These are phyloP conservation scores for Pipa parva DNA, from an alignment of 2,113 vertebrate species.

Conservation along the genomic window DNA sequence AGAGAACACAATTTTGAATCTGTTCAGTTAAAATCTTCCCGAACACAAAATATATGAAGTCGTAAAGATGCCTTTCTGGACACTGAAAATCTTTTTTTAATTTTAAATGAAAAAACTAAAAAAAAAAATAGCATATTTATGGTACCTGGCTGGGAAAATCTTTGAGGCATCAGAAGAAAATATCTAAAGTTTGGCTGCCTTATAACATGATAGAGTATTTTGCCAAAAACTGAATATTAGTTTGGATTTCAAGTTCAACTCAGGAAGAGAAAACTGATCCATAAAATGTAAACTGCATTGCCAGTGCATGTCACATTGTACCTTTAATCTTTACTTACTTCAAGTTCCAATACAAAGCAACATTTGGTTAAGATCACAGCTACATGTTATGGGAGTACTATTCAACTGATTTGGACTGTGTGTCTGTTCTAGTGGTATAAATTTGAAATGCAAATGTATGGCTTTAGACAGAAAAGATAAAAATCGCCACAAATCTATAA, in stretches of 20 bases:
- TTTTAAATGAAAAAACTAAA: constrained; percentile 56
- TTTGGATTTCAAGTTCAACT: constrained; percentile 63
- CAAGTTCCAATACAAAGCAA: constrained; percentile 27
- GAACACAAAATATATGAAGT: constrained; percentile 78
- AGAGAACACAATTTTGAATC: constrained; percentile 87
- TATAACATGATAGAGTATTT: constrained; percentile 58
- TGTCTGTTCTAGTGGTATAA: background rate
- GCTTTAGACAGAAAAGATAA: background rate
- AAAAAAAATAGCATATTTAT: constrained; percentile 46
- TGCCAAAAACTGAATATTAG: constrained; percentile 59
- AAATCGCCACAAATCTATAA: too few relatives aligned
- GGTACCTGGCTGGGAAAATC: constrained; percentile 50
- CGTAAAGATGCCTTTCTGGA: constrained; percentile 52
- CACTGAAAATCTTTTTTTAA: constrained; percentile 59
- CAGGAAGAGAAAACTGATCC: constrained; percentile 67
- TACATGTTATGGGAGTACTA: background rate
- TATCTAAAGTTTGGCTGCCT: constrained; percentile 60
- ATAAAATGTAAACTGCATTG: constrained; percentile 48
- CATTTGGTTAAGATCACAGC: background rate
- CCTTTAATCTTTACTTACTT: constrained; percentile 50
- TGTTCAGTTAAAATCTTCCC: constrained; percentile 88
- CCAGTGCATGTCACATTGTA: constrained; percentile 59
- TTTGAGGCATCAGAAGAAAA: constrained; percentile 42
- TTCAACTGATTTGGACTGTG: background rate
- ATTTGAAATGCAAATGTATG: background rate